These are phyloP conservation scores for Cheilosia variabilis DNA, from an alignment of 2,888 invertebrate species.

Conservation along the genomic window DNA sequence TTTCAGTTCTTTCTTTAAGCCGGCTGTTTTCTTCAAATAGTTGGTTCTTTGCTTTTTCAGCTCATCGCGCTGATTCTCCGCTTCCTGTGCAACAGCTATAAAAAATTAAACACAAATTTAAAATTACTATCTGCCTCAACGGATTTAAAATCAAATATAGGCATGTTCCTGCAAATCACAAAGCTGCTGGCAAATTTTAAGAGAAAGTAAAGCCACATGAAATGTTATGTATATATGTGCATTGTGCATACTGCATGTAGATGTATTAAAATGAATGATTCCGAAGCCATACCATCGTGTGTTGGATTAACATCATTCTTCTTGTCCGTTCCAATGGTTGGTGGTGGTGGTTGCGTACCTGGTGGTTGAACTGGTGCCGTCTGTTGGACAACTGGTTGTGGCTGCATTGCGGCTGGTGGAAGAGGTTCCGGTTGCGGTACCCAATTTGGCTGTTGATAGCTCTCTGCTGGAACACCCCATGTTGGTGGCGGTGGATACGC, in stretches of 20 bases:
- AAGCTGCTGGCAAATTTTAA: constrained; percentile 31
- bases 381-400: constrained; percentile 38
- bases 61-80: constrained; percentile 92
- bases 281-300: constrained; percentile 81
- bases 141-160: background rate
- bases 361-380: constrained; percentile 60
- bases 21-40: constrained; percentile 90
- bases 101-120: constrained; percentile 55
- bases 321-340: constrained; percentile 68
- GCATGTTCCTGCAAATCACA: constrained; percentile 19
- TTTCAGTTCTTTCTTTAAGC: constrained; percentile 91
- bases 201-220: constrained; percentile 36
- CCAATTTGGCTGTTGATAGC: constrained; percentile 60
- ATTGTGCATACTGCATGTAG: background rate
- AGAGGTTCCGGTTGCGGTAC: constrained; percentile 62
- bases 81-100: constrained; percentile 91
- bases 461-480: constrained; percentile 79
- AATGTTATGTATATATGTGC: constrained; percentile 8
- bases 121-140: background rate
- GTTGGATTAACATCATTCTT: constrained; percentile 77
- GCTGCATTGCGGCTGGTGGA: constrained; percentile 67
- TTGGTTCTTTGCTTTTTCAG: constrained; percentile 92
- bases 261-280: constrained; percentile 23
- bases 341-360: constrained; percentile 49
- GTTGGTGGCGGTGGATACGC: constrained; percentile 80